These are phyloP conservation scores for Bombus affinis DNA, from an alignment of 1,140 invertebrate genomes.

Conservation along the genomic window DNA sequence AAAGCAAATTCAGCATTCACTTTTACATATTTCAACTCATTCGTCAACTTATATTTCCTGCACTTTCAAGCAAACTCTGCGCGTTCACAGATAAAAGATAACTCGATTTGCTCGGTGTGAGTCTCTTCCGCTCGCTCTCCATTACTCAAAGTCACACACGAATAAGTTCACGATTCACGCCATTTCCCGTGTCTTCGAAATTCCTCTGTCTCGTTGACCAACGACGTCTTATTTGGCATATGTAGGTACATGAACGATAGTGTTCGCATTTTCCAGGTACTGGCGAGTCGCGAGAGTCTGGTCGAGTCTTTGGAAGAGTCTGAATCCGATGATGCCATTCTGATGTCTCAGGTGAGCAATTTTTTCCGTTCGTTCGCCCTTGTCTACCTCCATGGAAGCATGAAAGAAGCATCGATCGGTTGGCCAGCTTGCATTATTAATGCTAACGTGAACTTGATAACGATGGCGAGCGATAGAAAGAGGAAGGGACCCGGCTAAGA, in stretches of 20 bases:
- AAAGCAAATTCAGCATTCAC: too few relatives aligned
- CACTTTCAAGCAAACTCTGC: not conserved
- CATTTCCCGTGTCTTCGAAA: not conserved
- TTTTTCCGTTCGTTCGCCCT: slow-evolving; percentile 44
- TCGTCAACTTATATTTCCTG: too few relatives aligned
- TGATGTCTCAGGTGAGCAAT: slow-evolving; percentile 87
- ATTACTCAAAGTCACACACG: not conserved
- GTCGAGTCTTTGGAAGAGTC: slow-evolving; percentile 88
- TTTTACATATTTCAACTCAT: too few relatives aligned
- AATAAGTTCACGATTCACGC: not conserved
- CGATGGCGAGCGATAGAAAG: not conserved
- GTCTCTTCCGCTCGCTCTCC: not conserved
- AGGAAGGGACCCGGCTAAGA: not conserved
- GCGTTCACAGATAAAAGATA: not conserved
- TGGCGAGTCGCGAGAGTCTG: slow-evolving; percentile 89
- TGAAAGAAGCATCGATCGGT: slow-evolving; percentile 36
- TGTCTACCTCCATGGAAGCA: slow-evolving; percentile 60
- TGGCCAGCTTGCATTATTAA: slow-evolving; percentile 34
- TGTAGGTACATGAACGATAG: not conserved
- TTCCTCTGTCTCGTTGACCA: not conserved
- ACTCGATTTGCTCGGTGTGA: not conserved
- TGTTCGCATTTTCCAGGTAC: slow-evolving; percentile 84
- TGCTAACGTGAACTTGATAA: slow-evolving; percentile 29
- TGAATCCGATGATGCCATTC: slow-evolving; percentile 89
- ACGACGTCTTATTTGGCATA: not conserved